Conservation (phyloP, 2,113 vertebrate species). For the Nerophis ophidion region DNA sequence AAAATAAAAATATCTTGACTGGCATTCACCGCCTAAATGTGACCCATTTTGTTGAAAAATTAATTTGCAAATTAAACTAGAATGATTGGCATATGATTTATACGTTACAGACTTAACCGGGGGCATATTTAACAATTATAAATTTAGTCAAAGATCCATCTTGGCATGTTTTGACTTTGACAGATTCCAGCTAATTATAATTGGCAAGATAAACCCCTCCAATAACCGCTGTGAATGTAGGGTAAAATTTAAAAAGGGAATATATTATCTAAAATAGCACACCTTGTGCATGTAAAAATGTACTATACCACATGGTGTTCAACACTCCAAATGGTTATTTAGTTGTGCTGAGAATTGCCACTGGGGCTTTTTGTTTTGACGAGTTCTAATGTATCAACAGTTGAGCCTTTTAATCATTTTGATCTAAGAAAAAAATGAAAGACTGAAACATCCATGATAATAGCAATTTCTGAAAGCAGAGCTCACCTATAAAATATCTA, state of each 20-base stretch:
- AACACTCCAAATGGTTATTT: conserved; percentile 18
- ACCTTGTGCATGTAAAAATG: conserved; percentile 1
- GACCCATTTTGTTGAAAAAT: conserved; percentile 23
- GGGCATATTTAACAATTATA: conserved; percentile 33
- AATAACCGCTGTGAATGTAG: conserved; percentile 15
- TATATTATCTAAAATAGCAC: conserved; percentile 3
- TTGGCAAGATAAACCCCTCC: conserved; percentile 25
- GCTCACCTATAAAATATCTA: conserved; percentile 22
- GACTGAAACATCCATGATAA: too few relatives aligned
- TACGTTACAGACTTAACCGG: conserved; percentile 45
- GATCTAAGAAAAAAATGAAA: not conserved
- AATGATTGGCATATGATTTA: conserved; percentile 44
- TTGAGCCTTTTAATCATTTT: conserved; percentile 25
- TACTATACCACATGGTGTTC: not conserved
- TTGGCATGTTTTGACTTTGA: conserved; percentile 53
- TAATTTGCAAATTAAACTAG: conserved; percentile 35
- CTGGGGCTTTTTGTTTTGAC: conserved; percentile 14
- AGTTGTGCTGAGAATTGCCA: conserved; percentile 23
- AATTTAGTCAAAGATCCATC: conserved; percentile 51
- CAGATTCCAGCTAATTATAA: conserved; percentile 48
- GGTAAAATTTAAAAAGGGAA: conserved; percentile 12
- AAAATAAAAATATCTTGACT: conserved; percentile 14
- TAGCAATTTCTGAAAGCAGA: conserved; percentile 7
- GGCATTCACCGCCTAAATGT: conserved; percentile 24
- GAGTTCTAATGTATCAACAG: conserved; percentile 12